Percentiles rank a stretch among this genome's conserved stretches.
phyloP scores from a whole-genome alignment of 1,140 invertebrate species.

The Halictus rubicundus region DNA sequence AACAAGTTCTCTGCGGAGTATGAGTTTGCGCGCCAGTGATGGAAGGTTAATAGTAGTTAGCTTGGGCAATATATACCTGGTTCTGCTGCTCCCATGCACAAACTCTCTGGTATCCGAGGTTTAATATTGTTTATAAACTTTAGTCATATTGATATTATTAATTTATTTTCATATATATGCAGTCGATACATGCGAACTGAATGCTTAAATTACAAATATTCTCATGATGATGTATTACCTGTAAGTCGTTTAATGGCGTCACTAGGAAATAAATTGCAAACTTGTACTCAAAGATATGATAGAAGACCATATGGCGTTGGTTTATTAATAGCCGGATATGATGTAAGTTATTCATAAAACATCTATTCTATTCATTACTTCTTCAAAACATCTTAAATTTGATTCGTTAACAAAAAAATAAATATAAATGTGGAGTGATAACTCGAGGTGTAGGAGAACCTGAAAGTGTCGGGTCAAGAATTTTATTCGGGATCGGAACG shows the following conservation, averaged over 20 bases:
- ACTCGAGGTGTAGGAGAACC: no score
- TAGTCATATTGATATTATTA: not conserved
- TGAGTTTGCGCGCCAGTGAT: no score
- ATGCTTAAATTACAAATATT: slow-evolving; percentile 95
- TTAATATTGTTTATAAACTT: slow-evolving; percentile 1
- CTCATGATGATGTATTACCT: slow-evolving; percentile 90
- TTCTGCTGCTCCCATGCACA: no score
- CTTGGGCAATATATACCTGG: no score
- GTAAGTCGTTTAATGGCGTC: slow-evolving; percentile 91
- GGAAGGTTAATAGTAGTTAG: no score
- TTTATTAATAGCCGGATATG: slow-evolving; percentile 96
- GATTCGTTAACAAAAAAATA: no score
- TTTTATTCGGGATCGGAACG: no score
- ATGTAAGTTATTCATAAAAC: slow-evolving; percentile 84
- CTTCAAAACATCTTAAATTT: no score
- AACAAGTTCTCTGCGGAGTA: no score
- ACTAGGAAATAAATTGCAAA: slow-evolving; percentile 97
- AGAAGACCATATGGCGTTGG: slow-evolving; percentile 98
- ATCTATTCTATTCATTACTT: not conserved
- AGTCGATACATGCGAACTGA: slow-evolving; percentile 96
- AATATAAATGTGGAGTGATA: no score
- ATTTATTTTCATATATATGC: slow-evolving; percentile 70
- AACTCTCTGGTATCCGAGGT: no score
- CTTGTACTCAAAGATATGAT: slow-evolving; percentile 98
- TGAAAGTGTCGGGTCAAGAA: no score